Base-by-base conservation (phyloP, 92 coral and sea anemone species). In the Epizoanthus ramosus region DNA sequence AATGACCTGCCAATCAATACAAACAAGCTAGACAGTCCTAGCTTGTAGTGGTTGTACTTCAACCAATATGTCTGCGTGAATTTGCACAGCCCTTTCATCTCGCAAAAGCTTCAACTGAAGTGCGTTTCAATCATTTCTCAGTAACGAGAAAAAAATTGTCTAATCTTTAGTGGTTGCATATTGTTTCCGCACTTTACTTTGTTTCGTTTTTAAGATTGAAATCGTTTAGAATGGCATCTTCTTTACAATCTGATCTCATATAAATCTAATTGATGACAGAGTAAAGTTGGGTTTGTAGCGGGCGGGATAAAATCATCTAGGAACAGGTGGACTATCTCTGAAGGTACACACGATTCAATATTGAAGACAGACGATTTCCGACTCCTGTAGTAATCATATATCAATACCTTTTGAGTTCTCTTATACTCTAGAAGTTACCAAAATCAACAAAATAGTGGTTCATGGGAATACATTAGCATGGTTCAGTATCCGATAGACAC, bases 261-360 rank as follows among this genome's bases (percentile, higher is more conserved):
- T 67, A 35, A 67, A 67, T 67, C 72, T 28, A 64, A 33, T 37
- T 67, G 72, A 28, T 67, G 72, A 67, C 72, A 67, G 37, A 67
- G 41, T 28, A 43, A 18, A 41, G 50, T 28, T 25, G 17, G 35
- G 8, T 67, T 28, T 19, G 41, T 28, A 8, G 31, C 41, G 7
- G 43, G 72, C 28, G 72, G 50, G 72, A 37, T 28, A 33, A 67
- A 19, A 43, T 28, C 35, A 33, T 33, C 35, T 67, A 17, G 50
- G 41, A 67, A 67, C 72, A 67, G 72, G 72, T 67, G 72, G 22
- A 41, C 3, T 28, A 33, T 1, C 28, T 63, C 68, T 23, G 68
- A 25, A n/a, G 13, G 37, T 19, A 14, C 14, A 63, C 72, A 67
- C 47, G 72, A 67, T 8, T 8, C 50, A 33, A 67, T 67, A 67